These are phyloP conservation scores for Dendroctonus ponderosae DNA, from an alignment of 1,140 invertebrate genomes.

Conservation along the genomic window DNA sequence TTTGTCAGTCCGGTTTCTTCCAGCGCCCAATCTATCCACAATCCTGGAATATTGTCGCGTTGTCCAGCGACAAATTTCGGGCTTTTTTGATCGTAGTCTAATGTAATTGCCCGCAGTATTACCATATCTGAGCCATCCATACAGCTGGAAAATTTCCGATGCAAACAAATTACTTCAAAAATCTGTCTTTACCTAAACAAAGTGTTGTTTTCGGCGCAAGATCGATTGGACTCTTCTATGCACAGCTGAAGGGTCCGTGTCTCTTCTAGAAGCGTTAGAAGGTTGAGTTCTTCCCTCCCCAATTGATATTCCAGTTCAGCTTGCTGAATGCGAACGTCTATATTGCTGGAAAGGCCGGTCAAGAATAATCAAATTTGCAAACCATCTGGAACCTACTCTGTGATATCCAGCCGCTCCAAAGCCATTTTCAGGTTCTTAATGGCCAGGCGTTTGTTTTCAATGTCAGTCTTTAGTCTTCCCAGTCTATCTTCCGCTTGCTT, in stretches of 20 bases:
- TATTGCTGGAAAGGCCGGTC: conserved; percentile 62
- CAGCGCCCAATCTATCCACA: conserved; percentile 72
- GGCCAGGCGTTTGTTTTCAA: conserved; percentile 67
- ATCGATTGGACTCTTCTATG: conserved; percentile 68
- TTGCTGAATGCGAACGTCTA: conserved; percentile 85
- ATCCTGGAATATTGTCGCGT: conserved; percentile 59
- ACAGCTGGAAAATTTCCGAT: conserved; percentile 51
- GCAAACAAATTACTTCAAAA: background rate
- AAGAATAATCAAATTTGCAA: background rate
- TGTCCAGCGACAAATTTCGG: conserved; percentile 62
- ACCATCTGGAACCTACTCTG: conserved; percentile 57
- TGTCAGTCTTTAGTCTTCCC: conserved; percentile 63
- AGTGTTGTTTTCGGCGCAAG: conserved; percentile 52
- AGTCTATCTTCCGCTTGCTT: conserved; percentile 68
- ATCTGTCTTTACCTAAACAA: conserved; percentile 63
- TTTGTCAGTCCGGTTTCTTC: conserved; percentile 71
- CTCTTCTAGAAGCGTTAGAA: conserved; percentile 80
- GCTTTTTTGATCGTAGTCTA: conserved; percentile 65
- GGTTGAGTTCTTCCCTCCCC: conserved; percentile 81
- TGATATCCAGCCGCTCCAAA: conserved; percentile 73
- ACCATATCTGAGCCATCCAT: conserved; percentile 53
- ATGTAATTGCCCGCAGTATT: conserved; percentile 64
- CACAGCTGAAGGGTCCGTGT: conserved; percentile 73
- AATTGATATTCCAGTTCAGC: conserved; percentile 86
- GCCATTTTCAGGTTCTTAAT: conserved; percentile 75